Percentiles rank a stretch among this genome's conserved stretches.
Conservation (phyloP, 2,797 vertebrate genomes). For the Rhodeus uyekii region DNA sequence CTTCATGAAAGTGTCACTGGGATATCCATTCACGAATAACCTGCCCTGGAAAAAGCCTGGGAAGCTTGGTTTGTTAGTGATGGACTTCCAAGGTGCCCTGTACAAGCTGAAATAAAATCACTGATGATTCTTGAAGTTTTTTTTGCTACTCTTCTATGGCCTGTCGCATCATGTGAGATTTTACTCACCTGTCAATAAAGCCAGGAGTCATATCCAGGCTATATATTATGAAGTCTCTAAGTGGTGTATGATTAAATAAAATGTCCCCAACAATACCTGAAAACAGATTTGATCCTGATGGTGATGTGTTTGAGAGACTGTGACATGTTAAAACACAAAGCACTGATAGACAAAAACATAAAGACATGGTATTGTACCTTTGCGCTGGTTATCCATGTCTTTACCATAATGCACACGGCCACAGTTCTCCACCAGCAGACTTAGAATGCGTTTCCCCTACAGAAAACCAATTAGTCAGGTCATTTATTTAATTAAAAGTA, state of each 20-base stretch:
- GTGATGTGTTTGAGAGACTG: slow-evolving; percentile 15
- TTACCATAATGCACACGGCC: slow-evolving; percentile 87
- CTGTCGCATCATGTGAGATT: neutral
- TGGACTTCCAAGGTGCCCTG: slow-evolving; percentile 74
- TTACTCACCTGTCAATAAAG: slow-evolving; percentile 88
- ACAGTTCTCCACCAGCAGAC: slow-evolving; percentile 91
- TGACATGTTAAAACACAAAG: neutral
- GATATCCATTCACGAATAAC: slow-evolving; percentile 80
- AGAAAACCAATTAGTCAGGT: neutral
- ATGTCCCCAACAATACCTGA: slow-evolving; percentile 92
- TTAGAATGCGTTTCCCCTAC: slow-evolving; percentile 83
- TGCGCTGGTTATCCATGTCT: slow-evolving; percentile 85
- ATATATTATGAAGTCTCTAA: slow-evolving; percentile 91
- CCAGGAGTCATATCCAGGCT: slow-evolving; percentile 90
- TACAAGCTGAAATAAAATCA: slow-evolving; percentile 73
- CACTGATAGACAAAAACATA: slow-evolving; percentile 55
- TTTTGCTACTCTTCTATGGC: neutral
- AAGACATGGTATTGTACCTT: slow-evolving; percentile 78
- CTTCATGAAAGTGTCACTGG: slow-evolving; percentile 90
- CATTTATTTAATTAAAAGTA: neutral
- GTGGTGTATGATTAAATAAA: slow-evolving; percentile 83
- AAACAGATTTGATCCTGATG: slow-evolving; percentile 42
- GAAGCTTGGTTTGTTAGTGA: slow-evolving; percentile 75
- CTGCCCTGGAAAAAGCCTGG: slow-evolving; percentile 88
- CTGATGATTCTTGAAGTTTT: neutral